Percentiles rank a stretch among this genome's conserved stretches.
Evolutionary conservation across 2,888 invertebrate species (phyloP).

Genomic region (Bellardia bayeri): DNA sequence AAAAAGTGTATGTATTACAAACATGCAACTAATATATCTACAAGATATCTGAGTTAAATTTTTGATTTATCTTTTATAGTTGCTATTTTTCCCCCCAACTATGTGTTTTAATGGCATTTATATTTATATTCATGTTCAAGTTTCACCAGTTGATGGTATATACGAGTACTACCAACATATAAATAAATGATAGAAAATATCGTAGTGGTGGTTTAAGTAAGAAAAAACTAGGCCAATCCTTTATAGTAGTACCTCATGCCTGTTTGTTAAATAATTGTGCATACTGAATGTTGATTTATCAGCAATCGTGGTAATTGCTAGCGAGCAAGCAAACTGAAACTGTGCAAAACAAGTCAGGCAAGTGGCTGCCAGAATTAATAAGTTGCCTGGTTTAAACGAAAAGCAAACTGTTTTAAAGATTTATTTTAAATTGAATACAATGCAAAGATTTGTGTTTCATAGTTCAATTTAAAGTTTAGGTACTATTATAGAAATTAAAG

Average conservation of each 20-base stretch:
- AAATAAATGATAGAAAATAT: slow-evolving; percentile 25
- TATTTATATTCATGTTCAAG: not conserved
- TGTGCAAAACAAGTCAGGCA: slow-evolving; percentile 23
- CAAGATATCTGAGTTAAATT: no score
- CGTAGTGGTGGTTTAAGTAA: not conserved
- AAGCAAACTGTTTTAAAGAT: no score
- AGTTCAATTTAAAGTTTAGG: not conserved
- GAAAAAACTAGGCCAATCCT: slow-evolving; percentile 29
- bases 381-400: not conserved
- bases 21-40: no score
- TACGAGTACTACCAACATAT: not conserved
- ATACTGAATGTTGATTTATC: slow-evolving; percentile 58
- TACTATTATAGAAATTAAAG: not conserved
- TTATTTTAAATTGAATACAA: no score
- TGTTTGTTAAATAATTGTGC: slow-evolving; percentile 48
- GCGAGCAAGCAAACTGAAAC: slow-evolving; percentile 14
- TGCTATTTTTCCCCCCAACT: not conserved
- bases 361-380: slow-evolving; percentile 12
- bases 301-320: slow-evolving; percentile 41
- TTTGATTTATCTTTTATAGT: not conserved
- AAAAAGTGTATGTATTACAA: no score
- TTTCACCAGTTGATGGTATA: not conserved
- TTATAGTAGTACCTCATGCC: not conserved
- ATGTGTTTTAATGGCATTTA: not conserved
- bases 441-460: not conserved